These are phyloP conservation scores for Pristionchus mayeri DNA, from an alignment of 2,888 invertebrate species.

Conservation along the genomic window DNA sequence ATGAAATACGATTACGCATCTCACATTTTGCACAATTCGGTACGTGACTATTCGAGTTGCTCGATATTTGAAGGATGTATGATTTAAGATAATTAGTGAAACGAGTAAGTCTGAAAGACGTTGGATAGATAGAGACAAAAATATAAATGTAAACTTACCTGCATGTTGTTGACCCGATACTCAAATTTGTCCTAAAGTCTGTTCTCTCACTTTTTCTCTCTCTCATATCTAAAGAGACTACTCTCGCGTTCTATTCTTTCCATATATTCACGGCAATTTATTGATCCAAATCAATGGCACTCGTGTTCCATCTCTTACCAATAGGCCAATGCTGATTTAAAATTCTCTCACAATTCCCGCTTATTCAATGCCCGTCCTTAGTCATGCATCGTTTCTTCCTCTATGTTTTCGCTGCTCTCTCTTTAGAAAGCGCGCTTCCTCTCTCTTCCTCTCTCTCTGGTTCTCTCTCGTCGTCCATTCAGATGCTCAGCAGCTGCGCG, in stretches of 20 bases:
- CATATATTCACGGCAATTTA: not conserved
- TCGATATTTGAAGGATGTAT: not conserved
- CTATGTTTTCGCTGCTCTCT: not conserved
- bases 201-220: not conserved
- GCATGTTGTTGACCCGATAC: not conserved
- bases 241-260: not conserved
- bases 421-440: not conserved
- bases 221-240: not conserved
- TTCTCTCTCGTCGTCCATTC: no score
- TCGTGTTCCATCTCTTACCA: not conserved
- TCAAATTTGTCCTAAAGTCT: not conserved
- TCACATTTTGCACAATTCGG: not conserved
- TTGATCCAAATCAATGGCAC: no score
- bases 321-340: no score
- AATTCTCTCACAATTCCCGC: not conserved
- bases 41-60: not conserved
- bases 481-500: slow-evolving; percentile 20
- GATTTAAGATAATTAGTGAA: no score
- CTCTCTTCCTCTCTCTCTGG: not conserved
- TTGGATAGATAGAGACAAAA: not conserved
- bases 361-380: not conserved
- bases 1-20: not conserved
- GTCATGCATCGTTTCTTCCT: not conserved
- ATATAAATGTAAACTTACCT: slow-evolving; percentile 19
- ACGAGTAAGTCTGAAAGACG: not conserved